A percentile compares a stretch with the other conserved stretches of the same genome.
These are phyloP conservation scores for Microdon myrmicae DNA, from an alignment of 2,888 invertebrate species.

Conservation along the genomic window DNA sequence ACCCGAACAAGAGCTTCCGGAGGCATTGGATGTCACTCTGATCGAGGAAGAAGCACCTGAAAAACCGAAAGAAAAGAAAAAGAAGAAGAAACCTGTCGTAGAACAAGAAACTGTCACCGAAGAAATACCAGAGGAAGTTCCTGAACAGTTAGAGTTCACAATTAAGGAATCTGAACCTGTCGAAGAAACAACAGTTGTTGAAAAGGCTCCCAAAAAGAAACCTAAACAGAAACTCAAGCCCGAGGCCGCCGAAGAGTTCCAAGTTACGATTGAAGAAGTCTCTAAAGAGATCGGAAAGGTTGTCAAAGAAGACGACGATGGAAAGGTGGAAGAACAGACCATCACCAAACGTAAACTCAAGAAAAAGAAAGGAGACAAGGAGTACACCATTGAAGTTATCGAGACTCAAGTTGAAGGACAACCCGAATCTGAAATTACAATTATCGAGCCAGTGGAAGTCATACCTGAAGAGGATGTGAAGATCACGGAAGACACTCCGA, in stretches of 20 bases:
- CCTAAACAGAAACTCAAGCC: slow-evolving; percentile 28
- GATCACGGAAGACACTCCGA: slow-evolving; percentile 59
- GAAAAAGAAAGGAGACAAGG: slow-evolving; percentile 65
- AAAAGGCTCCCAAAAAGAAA: slow-evolving; percentile 45
- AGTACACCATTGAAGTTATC: slow-evolving; percentile 66
- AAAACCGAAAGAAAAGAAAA: slow-evolving; percentile 50
- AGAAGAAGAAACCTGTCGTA: slow-evolving; percentile 36
- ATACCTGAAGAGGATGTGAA: slow-evolving; percentile 40
- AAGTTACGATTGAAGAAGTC: slow-evolving; percentile 55
- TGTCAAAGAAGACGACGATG: slow-evolving; percentile 57
- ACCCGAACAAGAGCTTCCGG: slow-evolving; percentile 43
- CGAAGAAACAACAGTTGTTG: slow-evolving; percentile 48
- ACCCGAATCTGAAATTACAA: slow-evolving; percentile 63
- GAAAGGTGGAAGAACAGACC: slow-evolving; percentile 62
- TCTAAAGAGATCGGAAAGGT: slow-evolving; percentile 61
- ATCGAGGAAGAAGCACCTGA: slow-evolving; percentile 51
- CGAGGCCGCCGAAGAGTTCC: slow-evolving; percentile 38
- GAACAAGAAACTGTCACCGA: slow-evolving; percentile 53
- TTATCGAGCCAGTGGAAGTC: slow-evolving; percentile 52
- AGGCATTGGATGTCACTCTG: slow-evolving; percentile 43
- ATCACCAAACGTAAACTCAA: slow-evolving; percentile 62
- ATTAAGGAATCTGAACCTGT: slow-evolving; percentile 53
- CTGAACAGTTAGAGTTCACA: slow-evolving; percentile 56
- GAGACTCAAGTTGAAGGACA: slow-evolving; percentile 66
- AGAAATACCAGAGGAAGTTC: slow-evolving; percentile 45